Percentiles rank a stretch among this genome's conserved stretches.
Evolutionary conservation across 2,113 vertebrate species (phyloP).

Genomic region (Cyprinus carpio): DNA sequence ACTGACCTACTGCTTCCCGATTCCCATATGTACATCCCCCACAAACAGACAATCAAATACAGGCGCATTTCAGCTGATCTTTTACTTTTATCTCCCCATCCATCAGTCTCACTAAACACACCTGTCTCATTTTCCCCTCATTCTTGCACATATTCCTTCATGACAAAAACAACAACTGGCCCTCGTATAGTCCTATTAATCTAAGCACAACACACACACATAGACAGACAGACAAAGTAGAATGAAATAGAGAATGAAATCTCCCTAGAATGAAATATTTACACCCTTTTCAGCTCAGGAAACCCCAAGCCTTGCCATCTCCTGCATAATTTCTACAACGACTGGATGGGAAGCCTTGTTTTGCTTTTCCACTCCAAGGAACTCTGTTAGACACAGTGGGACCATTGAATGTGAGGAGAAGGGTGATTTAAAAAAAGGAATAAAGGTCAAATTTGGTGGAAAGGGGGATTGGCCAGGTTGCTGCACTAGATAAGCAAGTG

Average conservation of each 20-base stretch:
- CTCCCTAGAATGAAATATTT: constrained; percentile 52
- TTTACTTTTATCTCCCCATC: background rate
- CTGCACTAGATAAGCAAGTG: background rate
- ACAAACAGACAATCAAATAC: constrained; percentile 10
- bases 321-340: constrained; percentile 54
- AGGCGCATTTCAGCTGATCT: background rate
- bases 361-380: constrained; percentile 32
- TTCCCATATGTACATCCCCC: constrained; percentile 16
- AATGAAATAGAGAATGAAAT: no score
- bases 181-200: constrained; percentile 32
- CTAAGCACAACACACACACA: constrained; percentile 11
- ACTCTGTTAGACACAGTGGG: constrained; percentile 21
- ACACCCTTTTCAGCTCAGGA: constrained; percentile 52
- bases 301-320: constrained; percentile 41
- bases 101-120: background rate
- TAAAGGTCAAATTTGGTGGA: background rate
- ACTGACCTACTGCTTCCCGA: constrained; percentile 34
- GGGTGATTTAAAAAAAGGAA: background rate
- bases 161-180: background rate
- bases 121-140: background rate
- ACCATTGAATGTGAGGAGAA: background rate
- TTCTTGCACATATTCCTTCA: background rate
- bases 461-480: background rate
- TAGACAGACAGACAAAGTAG: background rate
- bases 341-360: constrained; percentile 56